Percentiles rank a stretch among this genome's conserved stretches.
Evolutionary conservation across 1,140 invertebrate species (phyloP).

Genomic region (Magallana angulata): DNA sequence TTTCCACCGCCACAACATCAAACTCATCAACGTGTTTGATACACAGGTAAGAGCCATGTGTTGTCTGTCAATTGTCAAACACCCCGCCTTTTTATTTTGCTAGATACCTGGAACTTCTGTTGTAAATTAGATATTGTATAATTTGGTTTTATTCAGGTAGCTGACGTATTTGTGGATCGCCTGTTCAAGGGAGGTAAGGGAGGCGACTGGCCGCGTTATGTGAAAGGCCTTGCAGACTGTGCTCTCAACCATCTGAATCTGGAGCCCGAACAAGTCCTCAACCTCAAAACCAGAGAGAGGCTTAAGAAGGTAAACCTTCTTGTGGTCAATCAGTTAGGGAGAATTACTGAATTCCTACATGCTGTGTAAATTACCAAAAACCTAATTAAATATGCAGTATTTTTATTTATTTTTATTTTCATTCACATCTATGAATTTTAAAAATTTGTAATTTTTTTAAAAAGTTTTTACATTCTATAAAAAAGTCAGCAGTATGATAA

Average conservation of each 20-base stretch:
- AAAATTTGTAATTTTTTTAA: too few species aligned
- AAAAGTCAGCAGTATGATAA: too few species aligned
- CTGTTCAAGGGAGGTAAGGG: constrained; percentile 56
- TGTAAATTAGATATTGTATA: not conserved
- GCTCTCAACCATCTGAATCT: constrained; percentile 62
- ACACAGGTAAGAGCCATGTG: constrained; percentile 62
- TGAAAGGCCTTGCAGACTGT: constrained; percentile 58
- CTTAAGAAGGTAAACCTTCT: constrained; percentile 44
- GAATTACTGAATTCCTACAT: not conserved
- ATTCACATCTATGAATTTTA: too few species aligned
- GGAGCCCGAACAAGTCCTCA: constrained; percentile 56
- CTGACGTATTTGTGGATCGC: constrained; percentile 66
- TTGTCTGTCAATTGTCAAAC: too few species aligned
- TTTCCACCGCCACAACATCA: constrained; percentile 65
- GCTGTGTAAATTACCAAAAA: too few species aligned
- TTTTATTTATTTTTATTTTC: not conserved
- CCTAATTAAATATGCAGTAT: too few species aligned
- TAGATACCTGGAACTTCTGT: too few species aligned
- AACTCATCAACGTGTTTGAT: constrained; percentile 71
- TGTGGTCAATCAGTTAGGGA: not conserved
- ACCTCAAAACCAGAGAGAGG: constrained; percentile 58
- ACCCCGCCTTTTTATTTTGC: too few species aligned
- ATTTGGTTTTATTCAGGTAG: constrained; percentile 61
- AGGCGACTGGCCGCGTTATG: constrained; percentile 66
- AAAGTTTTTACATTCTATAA: too few species aligned